Evolutionary conservation across 2,797 vertebrate species (phyloP).

Genomic region (Phoebastria nigripes): DNA sequence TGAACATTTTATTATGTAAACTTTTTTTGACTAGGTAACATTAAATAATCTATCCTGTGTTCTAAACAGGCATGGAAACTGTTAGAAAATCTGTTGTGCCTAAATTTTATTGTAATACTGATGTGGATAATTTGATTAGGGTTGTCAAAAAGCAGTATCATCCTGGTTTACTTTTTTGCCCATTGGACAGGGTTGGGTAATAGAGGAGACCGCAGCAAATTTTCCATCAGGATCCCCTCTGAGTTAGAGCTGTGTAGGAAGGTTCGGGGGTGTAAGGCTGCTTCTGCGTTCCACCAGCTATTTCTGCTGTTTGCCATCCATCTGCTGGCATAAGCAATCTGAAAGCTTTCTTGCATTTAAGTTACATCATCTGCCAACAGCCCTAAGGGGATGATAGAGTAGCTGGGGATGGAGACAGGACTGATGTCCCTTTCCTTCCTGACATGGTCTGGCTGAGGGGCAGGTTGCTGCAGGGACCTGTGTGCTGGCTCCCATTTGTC

Average conservation of each 20-base stretch:
- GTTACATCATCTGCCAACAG: not conserved
- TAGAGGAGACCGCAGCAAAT: not conserved
- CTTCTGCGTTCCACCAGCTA: not conserved
- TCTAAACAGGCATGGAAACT: not conserved
- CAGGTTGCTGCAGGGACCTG: not conserved
- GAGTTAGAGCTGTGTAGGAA: not conserved
- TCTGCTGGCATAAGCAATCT: not conserved
- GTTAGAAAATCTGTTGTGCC: not conserved
- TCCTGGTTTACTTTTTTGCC: not conserved
- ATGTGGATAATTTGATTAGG: not conserved
- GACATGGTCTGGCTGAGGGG: not conserved
- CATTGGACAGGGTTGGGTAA: not conserved
- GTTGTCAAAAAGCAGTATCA: not conserved
- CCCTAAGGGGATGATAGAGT: not conserved
- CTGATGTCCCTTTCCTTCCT: not conserved
- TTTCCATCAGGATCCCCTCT: not conserved
- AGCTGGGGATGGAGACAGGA: not conserved
- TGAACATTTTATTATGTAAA: not conserved
- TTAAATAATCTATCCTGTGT: not conserved
- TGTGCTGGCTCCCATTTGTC: not conserved
- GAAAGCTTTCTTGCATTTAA: not conserved
- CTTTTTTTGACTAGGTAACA: not conserved
- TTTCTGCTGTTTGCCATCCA: not conserved
- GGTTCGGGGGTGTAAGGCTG: not conserved
- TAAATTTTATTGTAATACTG: not conserved